These are phyloP conservation scores for Ecdyonurus torrentis DNA, from an alignment of 2,888 invertebrate genomes.

Conservation along the genomic window DNA sequence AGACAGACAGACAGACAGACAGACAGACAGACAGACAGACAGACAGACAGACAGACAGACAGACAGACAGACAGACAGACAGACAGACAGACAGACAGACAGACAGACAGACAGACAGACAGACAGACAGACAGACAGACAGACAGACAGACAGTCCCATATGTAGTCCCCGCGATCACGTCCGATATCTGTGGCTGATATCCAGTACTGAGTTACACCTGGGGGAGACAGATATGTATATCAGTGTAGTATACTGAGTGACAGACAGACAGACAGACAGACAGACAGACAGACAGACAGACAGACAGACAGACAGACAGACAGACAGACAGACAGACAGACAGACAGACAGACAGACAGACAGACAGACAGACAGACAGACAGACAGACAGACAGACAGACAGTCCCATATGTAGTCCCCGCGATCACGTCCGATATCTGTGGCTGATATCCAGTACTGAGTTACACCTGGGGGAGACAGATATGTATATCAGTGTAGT, in stretches of 20 bases:
- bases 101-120: constrained; percentile 4
- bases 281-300: constrained; percentile 7
- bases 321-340: constrained; percentile 5
- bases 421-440: no score
- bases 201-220: no score
- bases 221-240: no score
- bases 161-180: no score
- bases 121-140: constrained; percentile 4
- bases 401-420: no score
- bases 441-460: no score
- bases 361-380: constrained; percentile 8
- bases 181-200: no score
- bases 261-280: constrained; percentile 4
- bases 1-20: neutral
- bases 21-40: neutral
- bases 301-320: constrained; percentile 4
- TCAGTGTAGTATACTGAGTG: no score
- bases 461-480: no score
- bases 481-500: no score
- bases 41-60: neutral
- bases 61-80: constrained; percentile 5
- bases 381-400: constrained; percentile 6
- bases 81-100: constrained; percentile 6
- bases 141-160: constrained; percentile 5
- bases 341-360: constrained; percentile 6